phyloP scores from a whole-genome alignment of 2,797 vertebrate species.

The Spheniscus humboldti region DNA sequence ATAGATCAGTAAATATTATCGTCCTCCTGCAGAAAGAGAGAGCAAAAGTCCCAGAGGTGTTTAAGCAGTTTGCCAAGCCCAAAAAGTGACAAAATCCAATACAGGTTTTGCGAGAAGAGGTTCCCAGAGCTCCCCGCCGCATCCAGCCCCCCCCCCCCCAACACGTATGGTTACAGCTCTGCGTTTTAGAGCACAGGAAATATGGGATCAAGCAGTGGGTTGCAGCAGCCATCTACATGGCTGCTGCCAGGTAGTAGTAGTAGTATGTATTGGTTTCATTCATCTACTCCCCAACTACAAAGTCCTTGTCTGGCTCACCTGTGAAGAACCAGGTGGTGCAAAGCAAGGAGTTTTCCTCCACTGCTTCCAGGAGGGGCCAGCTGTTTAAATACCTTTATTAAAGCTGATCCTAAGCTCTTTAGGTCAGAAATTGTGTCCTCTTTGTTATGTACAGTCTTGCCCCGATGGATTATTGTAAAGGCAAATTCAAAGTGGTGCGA shows the following conservation, averaged over 20 bases:
- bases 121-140: background rate
- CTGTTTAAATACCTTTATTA: background rate
- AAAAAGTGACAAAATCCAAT: background rate
- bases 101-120: background rate
- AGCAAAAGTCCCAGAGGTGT: background rate
- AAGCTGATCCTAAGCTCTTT: background rate
- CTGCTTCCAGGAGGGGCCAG: background rate
- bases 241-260: background rate
- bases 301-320: background rate
- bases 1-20: background rate
- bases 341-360: background rate
- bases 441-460: accelerated
- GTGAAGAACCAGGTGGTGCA: background rate
- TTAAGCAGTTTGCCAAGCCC: background rate
- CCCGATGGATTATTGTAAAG: accelerated
- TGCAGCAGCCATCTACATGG: background rate
- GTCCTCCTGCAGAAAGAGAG: background rate
- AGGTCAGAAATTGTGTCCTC: background rate
- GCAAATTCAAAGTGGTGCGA: background rate
- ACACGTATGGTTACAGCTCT: background rate
- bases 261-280: background rate
- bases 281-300: background rate
- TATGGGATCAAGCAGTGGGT: background rate
- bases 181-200: background rate
- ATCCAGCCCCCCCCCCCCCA: background rate